phyloP scores from a whole-genome alignment of 2,113 vertebrate genomes.

The Pelodiscus sinensis region DNA sequence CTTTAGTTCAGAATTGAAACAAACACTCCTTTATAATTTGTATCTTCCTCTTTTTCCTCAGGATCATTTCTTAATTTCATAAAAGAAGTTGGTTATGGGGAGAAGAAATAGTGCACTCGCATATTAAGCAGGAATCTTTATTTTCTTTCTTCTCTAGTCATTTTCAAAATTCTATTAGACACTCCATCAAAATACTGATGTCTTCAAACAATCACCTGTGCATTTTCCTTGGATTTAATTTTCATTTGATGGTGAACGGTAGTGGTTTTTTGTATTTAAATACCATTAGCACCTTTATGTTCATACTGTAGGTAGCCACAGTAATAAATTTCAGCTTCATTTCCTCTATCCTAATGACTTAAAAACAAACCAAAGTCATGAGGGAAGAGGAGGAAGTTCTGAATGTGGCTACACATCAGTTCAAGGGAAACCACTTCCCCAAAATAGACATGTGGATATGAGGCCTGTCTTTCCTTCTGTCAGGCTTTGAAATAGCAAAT shows the following conservation, averaged over 20 bases:
- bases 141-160: not conserved
- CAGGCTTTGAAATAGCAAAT: not conserved
- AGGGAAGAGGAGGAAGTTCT: not conserved
- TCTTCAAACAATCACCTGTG: not conserved
- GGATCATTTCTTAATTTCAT: not conserved
- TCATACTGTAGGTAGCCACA: not conserved
- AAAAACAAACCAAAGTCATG: not conserved
- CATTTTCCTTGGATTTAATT: not conserved
- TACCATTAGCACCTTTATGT: not conserved
- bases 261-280: not conserved
- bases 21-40: not conserved
- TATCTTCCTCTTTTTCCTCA: not conserved
- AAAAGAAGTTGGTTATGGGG: not conserved
- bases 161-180: not conserved
- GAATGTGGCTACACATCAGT: not conserved
- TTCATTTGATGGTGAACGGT: not conserved
- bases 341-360: not conserved
- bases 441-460: not conserved
- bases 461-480: not conserved
- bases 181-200: fast-evolving
- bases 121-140: fast-evolving
- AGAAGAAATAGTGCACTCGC: not conserved
- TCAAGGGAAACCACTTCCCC: not conserved
- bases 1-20: not conserved
- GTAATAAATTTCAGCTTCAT: not conserved